Conservation (phyloP, 2,113 vertebrate species). For the Argyrosomus japonicus region DNA sequence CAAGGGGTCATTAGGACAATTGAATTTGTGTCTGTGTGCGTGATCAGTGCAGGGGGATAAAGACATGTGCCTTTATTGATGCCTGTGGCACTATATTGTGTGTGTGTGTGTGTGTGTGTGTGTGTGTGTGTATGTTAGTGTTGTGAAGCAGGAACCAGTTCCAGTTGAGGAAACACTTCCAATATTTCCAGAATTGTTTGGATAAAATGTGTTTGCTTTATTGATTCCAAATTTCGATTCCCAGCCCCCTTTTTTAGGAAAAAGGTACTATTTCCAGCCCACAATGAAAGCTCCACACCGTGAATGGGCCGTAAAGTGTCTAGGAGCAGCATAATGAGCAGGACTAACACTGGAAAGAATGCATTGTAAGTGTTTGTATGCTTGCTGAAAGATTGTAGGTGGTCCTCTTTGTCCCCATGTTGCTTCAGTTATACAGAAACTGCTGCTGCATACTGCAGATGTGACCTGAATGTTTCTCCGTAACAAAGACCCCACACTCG, state of each 20-base stretch:
- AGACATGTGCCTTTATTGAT: constrained; percentile 55
- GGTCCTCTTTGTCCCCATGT: constrained; percentile 30
- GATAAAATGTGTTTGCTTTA: constrained; percentile 60
- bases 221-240: constrained; percentile 57
- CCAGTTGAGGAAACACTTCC: constrained; percentile 48
- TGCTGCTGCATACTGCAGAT: constrained; percentile 26
- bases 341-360: constrained; percentile 12
- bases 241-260: constrained; percentile 6
- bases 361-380: constrained; percentile 11
- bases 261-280: constrained; percentile 9
- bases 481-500: constrained; percentile 33
- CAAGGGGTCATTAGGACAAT: constrained; percentile 79
- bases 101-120: constrained; percentile 13
- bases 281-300: constrained; percentile 11
- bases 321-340: constrained; percentile 28
- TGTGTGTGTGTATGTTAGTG: constrained; percentile 22
- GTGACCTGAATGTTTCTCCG: constrained; percentile 49
- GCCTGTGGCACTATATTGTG: constrained; percentile 49
- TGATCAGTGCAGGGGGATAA: constrained; percentile 56
- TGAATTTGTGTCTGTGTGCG: constrained; percentile 73
- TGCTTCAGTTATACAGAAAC: constrained; percentile 33
- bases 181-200: constrained; percentile 56
- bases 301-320: constrained; percentile 11
- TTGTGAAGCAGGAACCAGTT: constrained; percentile 36
- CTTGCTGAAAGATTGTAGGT: constrained; percentile 34